Conservation (phyloP, 2,888 invertebrate species). For the Ormyrus thymus region DNA sequence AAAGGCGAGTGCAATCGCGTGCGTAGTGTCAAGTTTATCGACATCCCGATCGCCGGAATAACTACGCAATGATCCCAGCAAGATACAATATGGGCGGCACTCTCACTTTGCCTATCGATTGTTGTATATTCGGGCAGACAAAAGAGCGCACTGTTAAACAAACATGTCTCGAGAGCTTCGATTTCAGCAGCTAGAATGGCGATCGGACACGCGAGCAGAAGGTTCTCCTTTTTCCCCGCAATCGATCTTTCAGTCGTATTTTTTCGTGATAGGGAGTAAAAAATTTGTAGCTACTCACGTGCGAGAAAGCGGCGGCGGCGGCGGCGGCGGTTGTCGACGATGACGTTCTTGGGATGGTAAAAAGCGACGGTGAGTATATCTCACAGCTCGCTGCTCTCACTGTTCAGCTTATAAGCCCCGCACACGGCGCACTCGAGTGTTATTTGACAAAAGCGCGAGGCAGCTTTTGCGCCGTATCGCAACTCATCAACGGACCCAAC, state of each 20-base stretch:
- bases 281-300: slow-evolving; percentile 14
- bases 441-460: slow-evolving; percentile 67
- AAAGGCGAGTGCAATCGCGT: too few species aligned
- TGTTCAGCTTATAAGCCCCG: background rate
- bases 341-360: background rate
- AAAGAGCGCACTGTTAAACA: background rate
- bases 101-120: too few species aligned
- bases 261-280: background rate
- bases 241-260: too few species aligned
- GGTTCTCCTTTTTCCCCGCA: background rate
- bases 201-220: background rate
- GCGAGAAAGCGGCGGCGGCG: slow-evolving; percentile 5
- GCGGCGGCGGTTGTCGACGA: background rate
- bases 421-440: slow-evolving; percentile 55
- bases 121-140: background rate
- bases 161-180: background rate
- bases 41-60: too few species aligned
- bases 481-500: slow-evolving; percentile 22
- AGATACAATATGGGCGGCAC: too few species aligned
- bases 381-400: background rate
- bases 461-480: slow-evolving; percentile 52
- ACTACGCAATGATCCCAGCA: too few species aligned
- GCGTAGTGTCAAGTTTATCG: too few species aligned
- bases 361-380: background rate
- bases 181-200: background rate